Percentiles rank a stretch among this genome's conserved stretches.
phyloP scores from a whole-genome alignment of 2,113 vertebrate species.

The Charadrius vociferus region DNA sequence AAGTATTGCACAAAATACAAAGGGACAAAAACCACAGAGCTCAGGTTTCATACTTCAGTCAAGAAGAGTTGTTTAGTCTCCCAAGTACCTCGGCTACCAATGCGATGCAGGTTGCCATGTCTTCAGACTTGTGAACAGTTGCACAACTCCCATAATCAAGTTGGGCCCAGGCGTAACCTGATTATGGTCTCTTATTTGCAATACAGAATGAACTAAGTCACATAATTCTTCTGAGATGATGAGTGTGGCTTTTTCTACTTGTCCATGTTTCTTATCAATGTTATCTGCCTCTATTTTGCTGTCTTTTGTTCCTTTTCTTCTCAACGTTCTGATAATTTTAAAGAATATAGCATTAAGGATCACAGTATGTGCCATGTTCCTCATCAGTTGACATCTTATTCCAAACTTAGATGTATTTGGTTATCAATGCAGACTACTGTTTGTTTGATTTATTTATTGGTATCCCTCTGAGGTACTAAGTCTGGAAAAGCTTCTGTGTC shows the following conservation, averaged over 20 bases:
- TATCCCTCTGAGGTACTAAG: background rate
- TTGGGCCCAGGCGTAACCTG: background rate
- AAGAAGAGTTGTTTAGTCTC: background rate
- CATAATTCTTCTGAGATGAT: background rate
- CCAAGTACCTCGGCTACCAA: background rate
- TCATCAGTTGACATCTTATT: background rate
- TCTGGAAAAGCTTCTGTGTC: background rate
- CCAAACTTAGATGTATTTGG: background rate
- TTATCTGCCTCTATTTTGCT: background rate
- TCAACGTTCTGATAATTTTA: background rate
- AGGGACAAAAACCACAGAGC: accelerated
- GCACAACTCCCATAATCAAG: background rate
- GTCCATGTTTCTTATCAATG: background rate
- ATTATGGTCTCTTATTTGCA: background rate
- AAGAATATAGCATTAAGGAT: background rate
- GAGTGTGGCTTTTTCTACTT: background rate
- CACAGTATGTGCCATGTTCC: background rate
- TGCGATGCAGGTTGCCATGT: accelerated
- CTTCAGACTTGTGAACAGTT: background rate
- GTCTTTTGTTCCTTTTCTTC: background rate
- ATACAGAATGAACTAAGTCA: background rate
- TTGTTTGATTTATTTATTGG: background rate
- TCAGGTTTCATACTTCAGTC: background rate
- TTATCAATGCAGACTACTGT: background rate
- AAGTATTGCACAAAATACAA: background rate